Conservation (phyloP, 2,113 vertebrate genomes). For the Gambusia affinis region DNA sequence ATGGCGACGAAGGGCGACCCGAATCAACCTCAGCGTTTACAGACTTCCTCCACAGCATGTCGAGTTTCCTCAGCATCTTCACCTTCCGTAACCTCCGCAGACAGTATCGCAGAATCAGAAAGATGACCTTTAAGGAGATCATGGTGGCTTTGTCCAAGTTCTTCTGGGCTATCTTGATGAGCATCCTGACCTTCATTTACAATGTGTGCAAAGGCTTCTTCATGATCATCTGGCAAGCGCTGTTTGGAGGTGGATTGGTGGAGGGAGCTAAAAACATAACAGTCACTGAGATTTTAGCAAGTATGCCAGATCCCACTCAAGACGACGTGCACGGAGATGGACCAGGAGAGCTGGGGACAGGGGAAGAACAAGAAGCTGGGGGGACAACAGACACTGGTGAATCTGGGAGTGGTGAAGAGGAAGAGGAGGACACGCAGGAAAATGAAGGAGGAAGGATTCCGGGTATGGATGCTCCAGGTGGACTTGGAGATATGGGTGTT, state of each 20-base stretch:
- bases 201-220: conserved; percentile 85
- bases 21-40: conserved; percentile 77
- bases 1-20: conserved; percentile 66
- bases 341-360: conserved; percentile 76
- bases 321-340: conserved; percentile 90
- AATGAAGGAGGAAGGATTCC: conserved; percentile 83
- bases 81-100: conserved; percentile 87
- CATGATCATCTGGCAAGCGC: conserved; percentile 86
- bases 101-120: conserved; percentile 81
- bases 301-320: conserved; percentile 94
- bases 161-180: conserved; percentile 82
- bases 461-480: conserved; percentile 83
- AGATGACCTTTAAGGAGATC: conserved; percentile 86
- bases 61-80: conserved; percentile 81
- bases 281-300: conserved; percentile 88
- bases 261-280: conserved; percentile 92
- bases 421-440: conserved; percentile 80
- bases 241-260: conserved; percentile 91
- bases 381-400: conserved; percentile 78
- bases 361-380: conserved; percentile 81
- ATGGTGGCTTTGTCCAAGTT: conserved; percentile 76
- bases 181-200: conserved; percentile 79
- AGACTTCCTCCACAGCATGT: conserved; percentile 77
- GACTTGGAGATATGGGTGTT: conserved; percentile 91
- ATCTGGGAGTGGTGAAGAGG: conserved; percentile 80